phyloP scores from a whole-genome alignment of 2,888 invertebrate species.

The Polydrusus cervinus region DNA sequence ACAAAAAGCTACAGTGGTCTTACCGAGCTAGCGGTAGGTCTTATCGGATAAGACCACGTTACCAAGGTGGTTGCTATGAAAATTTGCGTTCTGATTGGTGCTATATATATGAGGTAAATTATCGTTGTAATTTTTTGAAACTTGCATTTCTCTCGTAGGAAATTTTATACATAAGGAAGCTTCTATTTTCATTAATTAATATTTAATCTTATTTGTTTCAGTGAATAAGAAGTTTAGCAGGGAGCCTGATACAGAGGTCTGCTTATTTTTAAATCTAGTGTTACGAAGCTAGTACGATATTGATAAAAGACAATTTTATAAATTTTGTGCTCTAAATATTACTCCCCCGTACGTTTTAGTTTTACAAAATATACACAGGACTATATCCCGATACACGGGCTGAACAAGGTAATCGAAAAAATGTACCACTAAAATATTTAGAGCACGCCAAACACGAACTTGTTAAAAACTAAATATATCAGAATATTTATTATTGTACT shows the following conservation, averaged over 20 bases:
- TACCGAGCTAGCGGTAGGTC: no score
- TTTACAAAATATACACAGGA: constrained; percentile 66
- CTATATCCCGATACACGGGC: constrained; percentile 62
- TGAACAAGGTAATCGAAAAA: constrained; percentile 55
- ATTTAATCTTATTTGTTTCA: constrained; percentile 21
- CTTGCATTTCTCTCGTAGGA: no score
- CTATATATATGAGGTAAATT: no score
- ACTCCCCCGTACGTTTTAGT: constrained; percentile 47
- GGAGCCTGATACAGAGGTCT: constrained; percentile 21
- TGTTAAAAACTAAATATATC: constrained; percentile 59
- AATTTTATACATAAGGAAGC: no score
- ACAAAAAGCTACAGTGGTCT: no score
- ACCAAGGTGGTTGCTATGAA: no score
- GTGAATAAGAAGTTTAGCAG: constrained; percentile 31
- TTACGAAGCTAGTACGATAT: constrained; percentile 42
- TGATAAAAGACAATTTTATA: constrained; percentile 56
- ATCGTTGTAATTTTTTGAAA: no score
- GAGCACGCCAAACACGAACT: constrained; percentile 57
- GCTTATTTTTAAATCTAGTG: constrained; percentile 43
- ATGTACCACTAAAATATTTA: constrained; percentile 56
- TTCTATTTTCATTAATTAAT: background rate
- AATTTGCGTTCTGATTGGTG: no score
- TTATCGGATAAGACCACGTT: no score
- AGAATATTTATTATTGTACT: constrained; percentile 56
- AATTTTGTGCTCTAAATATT: constrained; percentile 62